Evolutionary conservation across 1,140 invertebrate species (phyloP), one percentile per base, ranked within the genome.

Genomic region (Coptotermes formosanus): DNA sequence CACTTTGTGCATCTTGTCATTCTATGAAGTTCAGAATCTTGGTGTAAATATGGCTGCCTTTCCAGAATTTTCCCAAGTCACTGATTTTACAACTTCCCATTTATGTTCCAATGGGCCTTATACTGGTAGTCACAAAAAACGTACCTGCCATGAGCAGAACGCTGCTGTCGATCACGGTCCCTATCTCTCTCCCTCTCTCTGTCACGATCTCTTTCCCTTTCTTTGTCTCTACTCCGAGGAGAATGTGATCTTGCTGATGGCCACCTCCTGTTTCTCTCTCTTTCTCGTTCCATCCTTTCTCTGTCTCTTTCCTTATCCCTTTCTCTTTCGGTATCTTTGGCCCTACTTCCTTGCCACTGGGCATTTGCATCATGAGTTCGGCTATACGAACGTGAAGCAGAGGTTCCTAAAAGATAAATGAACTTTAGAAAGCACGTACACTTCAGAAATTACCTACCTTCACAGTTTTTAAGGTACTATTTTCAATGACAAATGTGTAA

Each of bases 191-290:
- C 87, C 30, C 85, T 23, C 52, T 69, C 85, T 85, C 91, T 89
- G 91, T 90, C 87, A 87, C 89, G 89, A 59, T 92, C 91, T 83
- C 90, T 90, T 45, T 88, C 90, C 89, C 91, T 91, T 82, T 92
- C 91, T 52, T 91, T 89, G 23, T 90, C 88, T 52, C 91, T 91
- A 7, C 91, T 89, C 86, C 91, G 89, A 38, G 92, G 90, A 16
- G 83, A 69, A 82, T 45, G 85, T 21, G 85, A 83, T 1, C 88
- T 25, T 75, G 25, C 64, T 30, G 64, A 75, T 75, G 64, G 64
- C 87, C 88, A 90, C 91, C 25, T 88, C n/a, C 32, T 90, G n/a
- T 87, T 90, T 91, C 87, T 89, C 89, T 82, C 89, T 88, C 86
- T 91, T 90, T 87, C 89, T 89, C 52, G 52, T 55, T 55, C 52